phyloP scores from a whole-genome alignment of 2,113 vertebrate species.

The Gorsachius goisagi region DNA sequence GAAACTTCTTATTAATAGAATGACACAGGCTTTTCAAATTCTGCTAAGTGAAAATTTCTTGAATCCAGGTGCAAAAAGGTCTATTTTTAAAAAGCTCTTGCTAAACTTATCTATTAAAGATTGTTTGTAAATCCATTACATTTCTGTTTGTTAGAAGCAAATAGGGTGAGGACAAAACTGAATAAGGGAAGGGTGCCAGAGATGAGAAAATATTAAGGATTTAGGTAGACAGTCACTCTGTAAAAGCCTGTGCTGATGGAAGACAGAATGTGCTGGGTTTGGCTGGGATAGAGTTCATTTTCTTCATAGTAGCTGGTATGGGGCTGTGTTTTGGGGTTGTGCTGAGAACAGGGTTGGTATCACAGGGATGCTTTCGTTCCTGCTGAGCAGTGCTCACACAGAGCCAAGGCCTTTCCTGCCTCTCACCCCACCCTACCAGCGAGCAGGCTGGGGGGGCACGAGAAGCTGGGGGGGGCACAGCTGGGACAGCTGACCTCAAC shows the following conservation, averaged over 20 bases:
- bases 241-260: not conserved
- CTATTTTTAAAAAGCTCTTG: not conserved
- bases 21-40: not conserved
- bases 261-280: not conserved
- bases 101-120: not conserved
- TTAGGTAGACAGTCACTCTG: not conserved
- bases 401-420: too few species aligned
- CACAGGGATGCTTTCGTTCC: too few species aligned
- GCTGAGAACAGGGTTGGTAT: too few species aligned
- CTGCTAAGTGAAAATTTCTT: not conserved
- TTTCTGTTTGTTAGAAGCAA: not conserved
- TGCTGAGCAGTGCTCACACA: too few species aligned
- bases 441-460: too few species aligned
- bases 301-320: too few species aligned
- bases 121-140: not conserved
- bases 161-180: not conserved
- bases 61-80: not conserved
- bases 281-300: too few species aligned
- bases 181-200: not conserved
- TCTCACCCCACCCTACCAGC: too few species aligned
- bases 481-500: too few species aligned
- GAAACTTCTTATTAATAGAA: not conserved
- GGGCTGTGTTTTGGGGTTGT: too few species aligned
- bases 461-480: too few species aligned
- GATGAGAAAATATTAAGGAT: not conserved